Evolutionary conservation across 2,797 vertebrate species (phyloP), one percentile per base, ranked within the genome.

Genomic region (Rousettus madagascariensis): DNA sequence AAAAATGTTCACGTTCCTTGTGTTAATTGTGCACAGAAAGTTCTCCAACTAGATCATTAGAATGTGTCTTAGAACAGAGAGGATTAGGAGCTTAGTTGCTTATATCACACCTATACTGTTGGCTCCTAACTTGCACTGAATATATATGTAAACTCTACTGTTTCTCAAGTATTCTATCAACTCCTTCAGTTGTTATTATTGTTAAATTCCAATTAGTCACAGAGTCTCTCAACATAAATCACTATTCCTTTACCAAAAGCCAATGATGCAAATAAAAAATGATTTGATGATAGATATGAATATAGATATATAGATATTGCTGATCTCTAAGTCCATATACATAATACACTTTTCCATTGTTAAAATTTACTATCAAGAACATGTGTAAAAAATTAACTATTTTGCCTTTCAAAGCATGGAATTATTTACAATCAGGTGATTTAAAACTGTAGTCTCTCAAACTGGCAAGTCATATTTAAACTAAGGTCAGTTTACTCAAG

Each of bases 161-260:
- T 96, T 97, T 90, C 65, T 89, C 95, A 95, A 72, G 5, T 92
- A 26, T 94, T 33, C 90, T 94, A 72, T 24, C 93, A 84, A 77
- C 13, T 96, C 65, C 2, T 41, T 49, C 16, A 63, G 36, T 33
- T 87, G 12, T 57, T 96, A 63, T 66, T 57, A 85, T 72, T 91
- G 11, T 57, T 97, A 94, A 96, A 92, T 96, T 98, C 84, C 72
- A 90, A 89, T 65, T 74, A 90, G 17, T 79, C 69, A 96, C 79
- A 74, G 4, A 74, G 4, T 55, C 59, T 30, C 46, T 9, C 15
- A 82, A 66, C 61, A 96, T 91, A 87, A 94, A 89, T 97, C 49
- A 91, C 59, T 95, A 53, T 95, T 96, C 6, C 68, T 46, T 85
- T 92, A 78, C 8, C 66, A 80, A 74, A 88, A 94, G 41, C 30